Evolutionary conservation across 2,113 vertebrate genomes (phyloP).

Genomic region (Eretmochelys imbricata): DNA sequence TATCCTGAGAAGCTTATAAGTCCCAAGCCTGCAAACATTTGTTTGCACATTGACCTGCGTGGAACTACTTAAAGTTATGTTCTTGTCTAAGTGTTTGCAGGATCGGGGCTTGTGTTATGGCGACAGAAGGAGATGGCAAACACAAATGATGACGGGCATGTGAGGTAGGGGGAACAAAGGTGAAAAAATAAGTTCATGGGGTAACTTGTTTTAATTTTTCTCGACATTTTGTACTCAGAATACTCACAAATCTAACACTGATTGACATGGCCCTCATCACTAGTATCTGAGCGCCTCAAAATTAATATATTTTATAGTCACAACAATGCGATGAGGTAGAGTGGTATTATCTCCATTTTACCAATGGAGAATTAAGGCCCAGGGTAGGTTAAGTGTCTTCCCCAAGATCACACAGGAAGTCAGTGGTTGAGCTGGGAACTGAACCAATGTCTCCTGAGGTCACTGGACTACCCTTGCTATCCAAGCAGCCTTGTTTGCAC

Average conservation of each 20-base stretch:
- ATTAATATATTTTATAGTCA: neutral
- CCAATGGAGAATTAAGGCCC: neutral
- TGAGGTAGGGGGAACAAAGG: neutral
- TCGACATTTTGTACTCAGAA: neutral
- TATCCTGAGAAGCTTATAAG: neutral
- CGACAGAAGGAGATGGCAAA: neutral
- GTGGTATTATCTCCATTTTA: neutral
- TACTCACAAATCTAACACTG: neutral
- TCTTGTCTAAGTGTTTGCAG: neutral
- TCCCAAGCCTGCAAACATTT: neutral
- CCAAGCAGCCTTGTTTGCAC: too few species aligned
- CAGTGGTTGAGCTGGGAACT: too few species aligned
- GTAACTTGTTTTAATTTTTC: constrained; percentile 23
- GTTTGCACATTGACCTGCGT: neutral
- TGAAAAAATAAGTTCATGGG: neutral
- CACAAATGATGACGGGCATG: neutral
- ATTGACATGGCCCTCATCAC: neutral
- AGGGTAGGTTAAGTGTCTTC: neutral
- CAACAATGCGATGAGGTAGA: neutral
- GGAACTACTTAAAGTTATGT: neutral
- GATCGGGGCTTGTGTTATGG: neutral
- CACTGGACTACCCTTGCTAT: too few species aligned
- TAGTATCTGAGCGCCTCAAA: neutral
- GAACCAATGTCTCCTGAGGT: too few species aligned
- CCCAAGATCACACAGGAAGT: too few species aligned